These are phyloP conservation scores for Poecilia gillii DNA, from an alignment of 2,797 vertebrate species.

Conservation along the genomic window DNA sequence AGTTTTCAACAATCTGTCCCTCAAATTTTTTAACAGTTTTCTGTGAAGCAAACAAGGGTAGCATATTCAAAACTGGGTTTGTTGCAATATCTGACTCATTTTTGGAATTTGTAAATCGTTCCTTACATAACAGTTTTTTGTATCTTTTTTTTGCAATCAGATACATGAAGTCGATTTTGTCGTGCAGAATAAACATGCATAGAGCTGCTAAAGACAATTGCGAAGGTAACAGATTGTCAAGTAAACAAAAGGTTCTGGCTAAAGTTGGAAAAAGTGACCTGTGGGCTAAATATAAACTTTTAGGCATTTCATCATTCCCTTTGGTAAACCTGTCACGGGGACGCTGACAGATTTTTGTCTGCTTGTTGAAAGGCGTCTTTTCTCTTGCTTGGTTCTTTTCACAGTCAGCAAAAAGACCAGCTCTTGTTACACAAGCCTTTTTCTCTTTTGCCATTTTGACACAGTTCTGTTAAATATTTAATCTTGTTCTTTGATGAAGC, in stretches of 20 bases:
- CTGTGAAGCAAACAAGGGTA: not conserved
- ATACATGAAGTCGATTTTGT: not conserved
- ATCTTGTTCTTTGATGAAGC: conserved; percentile 37
- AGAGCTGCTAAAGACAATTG: conserved; percentile 9
- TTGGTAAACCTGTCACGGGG: conserved; percentile 43
- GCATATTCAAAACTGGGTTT: not conserved
- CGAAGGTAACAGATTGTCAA: not conserved
- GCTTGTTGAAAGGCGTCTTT: conserved; percentile 44
- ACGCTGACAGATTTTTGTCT: conserved; percentile 64
- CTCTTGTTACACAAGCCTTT: conserved; percentile 51
- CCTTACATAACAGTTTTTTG: not conserved
- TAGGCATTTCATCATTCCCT: conserved; percentile 36
- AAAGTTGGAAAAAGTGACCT: conserved; percentile 6
- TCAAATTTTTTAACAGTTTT: not conserved
- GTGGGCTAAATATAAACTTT: conserved; percentile 17
- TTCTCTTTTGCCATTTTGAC: conserved; percentile 31
- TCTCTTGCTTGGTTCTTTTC: conserved; percentile 34
- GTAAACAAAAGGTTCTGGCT: not conserved
- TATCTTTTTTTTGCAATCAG: too few species aligned
- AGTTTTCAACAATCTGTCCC: not conserved
- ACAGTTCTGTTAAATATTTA: conserved; percentile 37
- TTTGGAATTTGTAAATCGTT: not conserved
- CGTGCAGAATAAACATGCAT: not conserved
- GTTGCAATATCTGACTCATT: not conserved
- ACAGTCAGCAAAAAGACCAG: conserved; percentile 13